Evolutionary conservation across 2,888 invertebrate genomes (phyloP).

Genomic region (Prostheceraeus crozeri): DNA sequence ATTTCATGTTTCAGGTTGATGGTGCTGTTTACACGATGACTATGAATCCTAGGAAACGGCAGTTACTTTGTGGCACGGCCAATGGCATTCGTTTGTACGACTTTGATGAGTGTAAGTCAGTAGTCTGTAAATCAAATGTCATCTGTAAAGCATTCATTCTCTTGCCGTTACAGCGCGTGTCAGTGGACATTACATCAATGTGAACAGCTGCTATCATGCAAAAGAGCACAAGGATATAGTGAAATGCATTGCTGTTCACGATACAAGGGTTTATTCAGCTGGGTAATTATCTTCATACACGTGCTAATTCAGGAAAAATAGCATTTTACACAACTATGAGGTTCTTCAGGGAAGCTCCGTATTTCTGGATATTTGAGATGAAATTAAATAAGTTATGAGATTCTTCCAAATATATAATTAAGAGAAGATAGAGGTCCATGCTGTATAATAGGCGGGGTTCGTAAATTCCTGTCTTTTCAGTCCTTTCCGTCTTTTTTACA

Average conservation of each 20-base stretch:
- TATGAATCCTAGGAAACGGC: conserved; percentile 49
- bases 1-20: too few relatives aligned
- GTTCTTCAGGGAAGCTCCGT: too few relatives aligned
- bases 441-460: too few relatives aligned
- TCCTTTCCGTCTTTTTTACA: too few relatives aligned
- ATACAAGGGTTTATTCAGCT: conserved; percentile 53
- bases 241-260: conserved; percentile 50
- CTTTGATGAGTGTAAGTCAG: conserved; percentile 51
- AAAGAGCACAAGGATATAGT: conserved; percentile 52
- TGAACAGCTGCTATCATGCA: neutral
- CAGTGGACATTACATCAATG: conserved; percentile 14
- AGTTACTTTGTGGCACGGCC: conserved; percentile 54
- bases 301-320: too few relatives aligned
- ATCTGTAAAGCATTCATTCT: neutral
- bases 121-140: conserved; percentile 11
- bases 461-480: too few relatives aligned
- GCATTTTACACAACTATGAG: too few relatives aligned
- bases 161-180: too few relatives aligned
- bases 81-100: conserved; percentile 50
- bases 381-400: too few relatives aligned
- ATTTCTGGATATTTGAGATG: too few relatives aligned
- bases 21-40: conserved; percentile 54
- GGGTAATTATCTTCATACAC: conserved; percentile 51
- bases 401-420: too few relatives aligned
- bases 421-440: too few relatives aligned